Base-by-base conservation (phyloP, 2,797 vertebrate genomes). In the Sebastolobus alascanus region DNA sequence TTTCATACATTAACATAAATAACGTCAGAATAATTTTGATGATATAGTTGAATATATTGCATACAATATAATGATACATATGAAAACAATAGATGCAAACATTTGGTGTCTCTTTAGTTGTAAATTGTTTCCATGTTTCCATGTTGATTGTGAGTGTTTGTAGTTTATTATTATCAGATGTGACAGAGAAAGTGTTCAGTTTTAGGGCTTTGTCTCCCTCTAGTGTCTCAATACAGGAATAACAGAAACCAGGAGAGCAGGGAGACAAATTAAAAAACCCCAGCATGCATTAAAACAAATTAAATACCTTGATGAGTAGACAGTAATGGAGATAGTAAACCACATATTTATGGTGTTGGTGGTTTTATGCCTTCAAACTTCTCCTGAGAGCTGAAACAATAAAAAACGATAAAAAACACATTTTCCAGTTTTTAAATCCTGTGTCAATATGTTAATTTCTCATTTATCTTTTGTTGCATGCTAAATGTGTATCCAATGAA, bases 121-220 rank as follows among this genome's bases (percentile, higher is more conserved):
- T 25, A 27, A 54, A 3, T 33, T 6, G 18, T 14, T 33, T 63
- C 71, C 43, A 58, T 18, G 2, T 33, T 11, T 20, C 46, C 3
- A 8, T 4, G 50, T 43, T 40, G 4, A 52, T 52, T 7, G 6
- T 13, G 1, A 22, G 46, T 16, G 29, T 38, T 25, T 31, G 12
- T 11, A 18, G 18, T 27, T 55, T 10, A 25, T 56, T 56, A 25
- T 56, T 3, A 14, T 35, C 13, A 54, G 25, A 4, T n/a, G 50
- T 66, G 40, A 33, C 3, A 1, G n/a, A 54, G 27, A 22, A 11
- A 11, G 6, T 8, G 8, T 20, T 29, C 14, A 10, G 1, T 16
- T 31, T 14, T 7, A 8, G 40, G 14, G 7, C 68, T 83, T 18
- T 74, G 80, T 35, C 74, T 31, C 82, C 84, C 74, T 67, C 88